These are phyloP conservation scores for Antennarius striatus DNA, from an alignment of 2,113 vertebrate genomes.

Conservation along the genomic window DNA sequence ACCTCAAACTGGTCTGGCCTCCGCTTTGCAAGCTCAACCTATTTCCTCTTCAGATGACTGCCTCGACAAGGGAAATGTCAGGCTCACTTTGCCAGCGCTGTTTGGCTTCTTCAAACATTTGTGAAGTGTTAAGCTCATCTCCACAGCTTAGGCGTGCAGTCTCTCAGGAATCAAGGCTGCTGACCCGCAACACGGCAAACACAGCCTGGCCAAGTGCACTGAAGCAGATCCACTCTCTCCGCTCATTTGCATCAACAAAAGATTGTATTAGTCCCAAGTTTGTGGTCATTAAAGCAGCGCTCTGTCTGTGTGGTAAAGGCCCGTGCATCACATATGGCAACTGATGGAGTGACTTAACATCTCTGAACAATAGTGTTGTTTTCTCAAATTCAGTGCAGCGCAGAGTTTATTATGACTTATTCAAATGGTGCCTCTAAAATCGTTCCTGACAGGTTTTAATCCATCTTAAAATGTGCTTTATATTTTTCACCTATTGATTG, in stretches of 20 bases:
- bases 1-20: slow-evolving; percentile 47
- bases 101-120: slow-evolving; percentile 76
- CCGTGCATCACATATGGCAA: slow-evolving; percentile 49
- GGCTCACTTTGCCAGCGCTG: slow-evolving; percentile 48
- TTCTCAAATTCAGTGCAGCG: slow-evolving; percentile 29
- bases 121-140: slow-evolving; percentile 75
- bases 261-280: slow-evolving; percentile 66
- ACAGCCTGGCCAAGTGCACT: slow-evolving; percentile 65
- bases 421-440: too few species aligned
- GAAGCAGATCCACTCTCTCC: slow-evolving; percentile 59
- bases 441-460: not conserved
- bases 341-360: slow-evolving; percentile 35
- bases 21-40: slow-evolving; percentile 51
- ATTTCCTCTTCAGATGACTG: slow-evolving; percentile 65
- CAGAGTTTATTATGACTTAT: not conserved
- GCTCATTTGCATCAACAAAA: slow-evolving; percentile 62
- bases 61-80: slow-evolving; percentile 66
- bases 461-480: too few species aligned
- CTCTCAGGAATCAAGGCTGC: slow-evolving; percentile 64
- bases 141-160: slow-evolving; percentile 64
- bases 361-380: slow-evolving; percentile 31
- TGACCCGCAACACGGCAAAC: slow-evolving; percentile 65
- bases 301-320: slow-evolving; percentile 29
- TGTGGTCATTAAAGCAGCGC: slow-evolving; percentile 63
- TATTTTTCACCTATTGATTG: not conserved